Conservation (phyloP, 37 sponge, comb jelly and placozoan species). For the Oscarella lobularis region DNA sequence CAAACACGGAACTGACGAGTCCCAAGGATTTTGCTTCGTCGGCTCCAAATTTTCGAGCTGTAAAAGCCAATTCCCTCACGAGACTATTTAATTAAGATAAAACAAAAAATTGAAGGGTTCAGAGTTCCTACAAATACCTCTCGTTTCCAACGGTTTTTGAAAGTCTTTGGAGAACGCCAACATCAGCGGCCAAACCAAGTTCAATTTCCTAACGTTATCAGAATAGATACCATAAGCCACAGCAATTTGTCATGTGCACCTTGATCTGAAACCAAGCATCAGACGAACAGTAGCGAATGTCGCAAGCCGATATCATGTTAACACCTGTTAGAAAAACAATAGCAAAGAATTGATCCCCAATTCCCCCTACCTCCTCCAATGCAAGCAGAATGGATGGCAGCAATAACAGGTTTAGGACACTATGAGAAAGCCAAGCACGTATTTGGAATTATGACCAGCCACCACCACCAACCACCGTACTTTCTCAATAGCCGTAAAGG, state of each 20-base stretch:
- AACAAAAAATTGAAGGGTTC: background rate
- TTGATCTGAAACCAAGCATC: constrained; percentile 87
- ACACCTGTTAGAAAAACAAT: constrained; percentile 25
- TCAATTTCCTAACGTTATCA: constrained; percentile 58
- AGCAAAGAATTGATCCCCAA: background rate
- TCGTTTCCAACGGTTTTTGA: constrained; percentile 80
- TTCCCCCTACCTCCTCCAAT: constrained; percentile 66
- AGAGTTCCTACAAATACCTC: constrained; percentile 22
- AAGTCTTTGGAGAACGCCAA: constrained; percentile 91
- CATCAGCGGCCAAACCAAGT: constrained; percentile 82
- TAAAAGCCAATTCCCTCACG: constrained; percentile 58
- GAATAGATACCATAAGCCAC: background rate
- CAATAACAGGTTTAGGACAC: constrained; percentile 89
- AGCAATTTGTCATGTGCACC: constrained; percentile 20
- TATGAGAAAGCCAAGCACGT: too few relatives aligned
- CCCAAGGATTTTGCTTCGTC: constrained; percentile 54
- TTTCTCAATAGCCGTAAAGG: constrained; percentile 74
- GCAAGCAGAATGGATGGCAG: constrained; percentile 79
- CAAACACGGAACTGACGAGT: constrained; percentile 56
- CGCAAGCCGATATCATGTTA: constrained; percentile 75
- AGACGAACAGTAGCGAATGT: constrained; percentile 49
- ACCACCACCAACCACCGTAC: too few relatives aligned
- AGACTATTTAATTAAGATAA: constrained; percentile 16
- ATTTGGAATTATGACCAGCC: too few relatives aligned
- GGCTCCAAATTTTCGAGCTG: constrained; percentile 49